Percentiles rank a stretch among this genome's conserved stretches.
Evolutionary conservation across 37 sponge, comb jelly and placozoan genomes (phyloP).

Genomic region (Theonella swinhoei): DNA sequence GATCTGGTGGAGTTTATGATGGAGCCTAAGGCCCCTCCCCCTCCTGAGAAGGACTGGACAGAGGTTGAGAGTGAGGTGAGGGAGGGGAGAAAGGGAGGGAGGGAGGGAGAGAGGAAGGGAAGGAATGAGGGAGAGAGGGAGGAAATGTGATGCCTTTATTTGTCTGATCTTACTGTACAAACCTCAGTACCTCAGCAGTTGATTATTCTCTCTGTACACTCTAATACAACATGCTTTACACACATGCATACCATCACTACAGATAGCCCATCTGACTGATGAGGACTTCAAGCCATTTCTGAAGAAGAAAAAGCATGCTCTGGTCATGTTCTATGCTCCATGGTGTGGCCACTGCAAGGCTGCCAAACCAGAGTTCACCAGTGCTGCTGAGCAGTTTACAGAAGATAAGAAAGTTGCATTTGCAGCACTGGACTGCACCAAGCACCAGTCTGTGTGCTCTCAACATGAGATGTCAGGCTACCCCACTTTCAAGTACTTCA

Average conservation of each 20-base stretch:
- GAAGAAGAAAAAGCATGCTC: slow-evolving; percentile 86
- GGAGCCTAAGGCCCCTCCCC: slow-evolving; percentile 88
- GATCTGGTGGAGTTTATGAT: slow-evolving; percentile 92
- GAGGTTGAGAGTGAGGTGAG: slow-evolving; percentile 68
- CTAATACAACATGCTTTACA: too few species aligned
- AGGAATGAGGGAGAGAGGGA: background rate
- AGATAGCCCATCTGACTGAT: slow-evolving; percentile 72
- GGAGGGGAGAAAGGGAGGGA: background rate
- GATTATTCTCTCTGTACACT: too few species aligned
- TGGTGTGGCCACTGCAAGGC: slow-evolving; percentile 98
- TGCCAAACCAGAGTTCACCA: slow-evolving; percentile 85
- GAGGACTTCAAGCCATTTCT: slow-evolving; percentile 62
- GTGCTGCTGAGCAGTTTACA: slow-evolving; percentile 66
- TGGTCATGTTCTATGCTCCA: slow-evolving; percentile 97
- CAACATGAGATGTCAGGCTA: slow-evolving; percentile 70
- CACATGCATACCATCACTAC: too few species aligned
- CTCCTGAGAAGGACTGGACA: slow-evolving; percentile 84
- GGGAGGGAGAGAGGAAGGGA: background rate
- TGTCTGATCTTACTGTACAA: too few species aligned
- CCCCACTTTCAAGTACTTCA: slow-evolving; percentile 83
- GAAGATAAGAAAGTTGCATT: slow-evolving; percentile 73
- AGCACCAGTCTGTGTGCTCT: slow-evolving; percentile 53
- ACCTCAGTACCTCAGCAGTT: too few species aligned
- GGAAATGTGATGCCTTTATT: background rate
- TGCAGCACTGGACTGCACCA: slow-evolving; percentile 88